Conservation (phyloP, 37 sponge, comb jelly and placozoan genomes). For the Aplysina aerophoba region DNA sequence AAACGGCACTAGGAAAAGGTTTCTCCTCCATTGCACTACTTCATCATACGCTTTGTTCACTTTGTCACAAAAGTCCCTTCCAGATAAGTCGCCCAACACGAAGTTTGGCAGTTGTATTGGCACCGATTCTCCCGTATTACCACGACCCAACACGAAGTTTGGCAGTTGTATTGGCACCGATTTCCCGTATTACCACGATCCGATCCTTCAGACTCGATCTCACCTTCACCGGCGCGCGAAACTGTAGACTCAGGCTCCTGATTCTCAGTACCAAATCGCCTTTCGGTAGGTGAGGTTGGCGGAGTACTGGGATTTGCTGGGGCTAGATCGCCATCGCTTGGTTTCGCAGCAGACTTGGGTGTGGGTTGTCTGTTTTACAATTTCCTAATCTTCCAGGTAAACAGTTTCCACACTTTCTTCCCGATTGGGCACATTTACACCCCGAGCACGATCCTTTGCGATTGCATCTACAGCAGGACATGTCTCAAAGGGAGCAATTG, state of each 20-base stretch:
- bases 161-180: slow-evolving; percentile 5
- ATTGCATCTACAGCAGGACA: slow-evolving; percentile 5
- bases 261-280: too few species aligned
- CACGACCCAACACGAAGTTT: neutral
- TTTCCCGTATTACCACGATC: neutral
- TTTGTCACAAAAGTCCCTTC: too few species aligned
- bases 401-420: too few species aligned
- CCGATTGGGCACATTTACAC: too few species aligned
- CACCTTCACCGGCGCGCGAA: too few species aligned
- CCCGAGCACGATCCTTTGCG: too few species aligned
- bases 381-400: neutral
- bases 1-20: neutral
- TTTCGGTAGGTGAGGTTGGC: neutral
- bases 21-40: neutral
- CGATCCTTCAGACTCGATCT: too few species aligned
- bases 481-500: slow-evolving; percentile 3
- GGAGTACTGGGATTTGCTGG: neutral
- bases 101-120: too few species aligned
- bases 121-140: too few species aligned
- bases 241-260: too few species aligned
- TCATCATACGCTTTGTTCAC: neutral
- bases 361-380: neutral
- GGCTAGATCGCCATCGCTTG: too few species aligned
- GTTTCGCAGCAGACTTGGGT: neutral
- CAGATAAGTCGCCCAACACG: too few species aligned